phyloP scores from a whole-genome alignment of 2,797 vertebrate genomes.

The Sebastes hopkinsi region DNA sequence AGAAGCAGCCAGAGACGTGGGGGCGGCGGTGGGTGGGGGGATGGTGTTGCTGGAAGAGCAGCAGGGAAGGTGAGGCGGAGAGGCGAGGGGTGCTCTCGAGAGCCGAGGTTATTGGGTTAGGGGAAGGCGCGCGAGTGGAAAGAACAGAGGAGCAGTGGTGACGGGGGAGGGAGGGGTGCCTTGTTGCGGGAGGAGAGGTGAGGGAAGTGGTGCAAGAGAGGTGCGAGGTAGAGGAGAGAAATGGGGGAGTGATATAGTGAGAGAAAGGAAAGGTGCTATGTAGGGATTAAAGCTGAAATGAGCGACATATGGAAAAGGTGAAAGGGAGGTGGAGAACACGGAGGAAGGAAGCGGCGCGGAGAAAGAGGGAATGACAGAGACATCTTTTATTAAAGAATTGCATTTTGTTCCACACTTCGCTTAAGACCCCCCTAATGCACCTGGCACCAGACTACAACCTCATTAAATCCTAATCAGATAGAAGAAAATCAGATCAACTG shows the following conservation, averaged over 20 bases:
- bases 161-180: background rate
- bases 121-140: constrained; percentile 15
- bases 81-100: constrained; percentile 35
- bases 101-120: constrained; percentile 58
- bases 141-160: constrained; percentile 18
- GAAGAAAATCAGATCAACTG: constrained; percentile 26
- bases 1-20: constrained; percentile 12
- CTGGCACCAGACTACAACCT: constrained; percentile 15
- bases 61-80: constrained; percentile 28
- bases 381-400: background rate
- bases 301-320: constrained; percentile 57
- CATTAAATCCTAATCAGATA: constrained; percentile 29
- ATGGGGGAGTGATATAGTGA: constrained; percentile 39
- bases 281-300: constrained; percentile 55
- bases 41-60: constrained; percentile 32
- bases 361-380: background rate
- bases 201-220: constrained; percentile 55
- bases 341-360: background rate
- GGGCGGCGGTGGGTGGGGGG: background rate
- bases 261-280: constrained; percentile 57
- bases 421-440: background rate
- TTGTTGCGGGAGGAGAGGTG: constrained; percentile 41
- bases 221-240: constrained; percentile 54
- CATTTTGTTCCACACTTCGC: background rate
- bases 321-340: constrained; percentile 3